Percentiles rank a stretch among this genome's conserved stretches.
Evolutionary conservation across 2,888 invertebrate genomes (phyloP).

Genomic region (Resseliella maxima): DNA sequence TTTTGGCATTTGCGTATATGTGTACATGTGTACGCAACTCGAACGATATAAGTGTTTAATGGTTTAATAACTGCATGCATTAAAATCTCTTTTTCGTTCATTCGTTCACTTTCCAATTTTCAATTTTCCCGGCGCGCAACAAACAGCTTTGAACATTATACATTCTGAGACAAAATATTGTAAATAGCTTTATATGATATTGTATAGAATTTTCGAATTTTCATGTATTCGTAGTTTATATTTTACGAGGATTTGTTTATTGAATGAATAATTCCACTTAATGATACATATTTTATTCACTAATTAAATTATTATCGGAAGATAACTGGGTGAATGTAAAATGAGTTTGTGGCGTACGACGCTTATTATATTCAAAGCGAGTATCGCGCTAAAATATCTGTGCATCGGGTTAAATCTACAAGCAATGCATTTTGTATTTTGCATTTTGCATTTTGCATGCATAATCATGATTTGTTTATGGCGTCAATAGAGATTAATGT

Average conservation of each 20-base stretch:
- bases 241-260: conserved; percentile 47
- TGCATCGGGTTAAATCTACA: conserved; percentile 23
- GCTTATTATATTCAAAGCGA: neutral
- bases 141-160: neutral
- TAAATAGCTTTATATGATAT: conserved; percentile 26
- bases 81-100: conserved; percentile 2
- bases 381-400: neutral
- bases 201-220: neutral
- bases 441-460: neutral
- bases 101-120: neutral
- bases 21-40: neutral
- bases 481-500: neutral
- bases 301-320: conserved; percentile 53
- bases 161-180: conserved; percentile 43
- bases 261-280: conserved; percentile 53
- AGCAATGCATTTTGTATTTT: no score
- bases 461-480: conserved; percentile 48
- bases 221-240: neutral
- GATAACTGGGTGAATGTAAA: conserved; percentile 26
- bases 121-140: conserved; percentile 39
- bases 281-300: conserved; percentile 54
- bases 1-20: neutral
- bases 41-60: conserved; percentile 47
- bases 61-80: conserved; percentile 47
- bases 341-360: neutral